Evolutionary conservation across 2,888 invertebrate genomes (phyloP).

Genomic region (Allolobophora icterica): DNA sequence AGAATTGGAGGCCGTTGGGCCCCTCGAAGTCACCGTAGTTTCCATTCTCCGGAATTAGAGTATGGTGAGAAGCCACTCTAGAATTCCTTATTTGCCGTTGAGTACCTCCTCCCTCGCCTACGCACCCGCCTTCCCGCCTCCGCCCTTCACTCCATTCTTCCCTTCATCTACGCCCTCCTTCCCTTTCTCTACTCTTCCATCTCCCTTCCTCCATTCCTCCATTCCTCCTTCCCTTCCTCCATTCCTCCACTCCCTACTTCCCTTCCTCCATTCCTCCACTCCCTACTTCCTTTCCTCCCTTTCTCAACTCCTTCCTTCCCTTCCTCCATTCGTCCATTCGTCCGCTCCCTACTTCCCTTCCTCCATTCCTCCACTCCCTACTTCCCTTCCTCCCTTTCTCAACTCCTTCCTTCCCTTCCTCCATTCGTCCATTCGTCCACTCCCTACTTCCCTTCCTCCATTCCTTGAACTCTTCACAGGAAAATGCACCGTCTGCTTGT

Average conservation of each 20-base stretch:
- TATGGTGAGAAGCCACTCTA: background rate
- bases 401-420: background rate
- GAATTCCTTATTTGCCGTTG: conserved; percentile 30
- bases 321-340: background rate
- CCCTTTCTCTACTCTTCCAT: background rate
- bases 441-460: too few relatives aligned
- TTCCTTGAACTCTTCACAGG: too few relatives aligned
- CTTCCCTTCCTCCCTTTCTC: too few relatives aligned
- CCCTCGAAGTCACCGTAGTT: background rate
- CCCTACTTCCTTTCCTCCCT: background rate
- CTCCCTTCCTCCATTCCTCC: background rate
- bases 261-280: background rate
- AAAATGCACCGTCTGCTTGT: too few relatives aligned
- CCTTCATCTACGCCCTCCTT: background rate
- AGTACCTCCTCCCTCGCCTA: background rate
- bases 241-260: background rate
- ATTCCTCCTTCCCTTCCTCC: background rate
- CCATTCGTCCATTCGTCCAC: too few relatives aligned
- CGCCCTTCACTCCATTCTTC: background rate
- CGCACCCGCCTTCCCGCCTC: background rate
- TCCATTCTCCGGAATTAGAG: background rate
- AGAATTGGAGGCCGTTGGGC: background rate
- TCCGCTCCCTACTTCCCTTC: background rate
- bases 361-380: too few relatives aligned
- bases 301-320: too few relatives aligned